These are phyloP conservation scores for Sclerurus mexicanus DNA, from an alignment of 2,113 vertebrate genomes.

Conservation along the genomic window DNA sequence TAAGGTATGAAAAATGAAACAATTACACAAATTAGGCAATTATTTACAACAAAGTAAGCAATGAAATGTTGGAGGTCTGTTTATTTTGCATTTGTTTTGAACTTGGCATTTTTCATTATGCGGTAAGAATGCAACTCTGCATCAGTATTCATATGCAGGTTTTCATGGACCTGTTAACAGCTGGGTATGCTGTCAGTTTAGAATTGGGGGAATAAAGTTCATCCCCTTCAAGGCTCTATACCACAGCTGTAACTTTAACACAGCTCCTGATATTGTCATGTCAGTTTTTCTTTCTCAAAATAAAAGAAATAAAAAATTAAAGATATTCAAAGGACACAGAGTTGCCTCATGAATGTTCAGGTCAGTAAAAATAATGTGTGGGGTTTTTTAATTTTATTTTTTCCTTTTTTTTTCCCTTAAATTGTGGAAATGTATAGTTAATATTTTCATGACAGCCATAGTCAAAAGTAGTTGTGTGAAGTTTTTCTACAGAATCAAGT, in stretches of 20 bases:
- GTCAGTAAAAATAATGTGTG: background rate
- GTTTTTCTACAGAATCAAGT: background rate
- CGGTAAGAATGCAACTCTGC: background rate
- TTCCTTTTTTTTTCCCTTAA: no score
- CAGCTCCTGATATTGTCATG: background rate
- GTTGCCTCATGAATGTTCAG: background rate
- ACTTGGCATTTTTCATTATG: background rate
- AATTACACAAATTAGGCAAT: background rate
- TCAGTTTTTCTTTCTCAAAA: background rate
- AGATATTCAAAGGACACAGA: background rate
- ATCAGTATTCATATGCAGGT: accelerated
- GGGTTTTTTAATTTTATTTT: no score
- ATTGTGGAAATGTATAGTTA: background rate
- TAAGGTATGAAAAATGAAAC: background rate
- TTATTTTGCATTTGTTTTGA: background rate
- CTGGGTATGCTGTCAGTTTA: background rate
- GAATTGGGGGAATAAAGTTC: background rate
- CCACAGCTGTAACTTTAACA: background rate
- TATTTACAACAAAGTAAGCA: background rate
- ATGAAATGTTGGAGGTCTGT: background rate
- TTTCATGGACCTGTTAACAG: background rate
- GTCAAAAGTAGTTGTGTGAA: background rate
- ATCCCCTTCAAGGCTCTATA: background rate
- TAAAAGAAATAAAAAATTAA: background rate
- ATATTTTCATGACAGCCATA: background rate